Evolutionary conservation across 2,888 invertebrate genomes (phyloP).

Genomic region (Eupithecia exiguata): DNA sequence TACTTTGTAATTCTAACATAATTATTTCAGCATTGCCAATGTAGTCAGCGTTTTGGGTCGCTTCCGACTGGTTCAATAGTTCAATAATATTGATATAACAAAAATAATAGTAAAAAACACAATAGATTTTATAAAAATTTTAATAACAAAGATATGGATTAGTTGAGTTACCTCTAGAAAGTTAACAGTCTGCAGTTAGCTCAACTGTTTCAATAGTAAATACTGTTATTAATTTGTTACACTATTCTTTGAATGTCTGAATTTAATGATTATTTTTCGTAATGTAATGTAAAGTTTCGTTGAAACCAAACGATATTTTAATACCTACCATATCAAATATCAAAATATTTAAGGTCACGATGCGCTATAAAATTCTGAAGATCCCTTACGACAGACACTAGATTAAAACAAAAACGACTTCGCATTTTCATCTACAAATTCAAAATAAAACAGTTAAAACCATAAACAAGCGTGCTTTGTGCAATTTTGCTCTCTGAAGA

Average conservation of each 20-base stretch:
- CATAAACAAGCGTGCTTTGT: neutral
- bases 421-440: neutral
- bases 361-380: neutral
- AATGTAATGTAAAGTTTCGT: too few species aligned
- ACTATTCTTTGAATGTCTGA: too few species aligned
- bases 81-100: too few species aligned
- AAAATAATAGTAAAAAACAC: too few species aligned
- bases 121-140: too few species aligned
- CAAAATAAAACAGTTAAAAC: conserved; percentile 3
- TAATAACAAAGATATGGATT: too few species aligned
- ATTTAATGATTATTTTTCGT: too few species aligned
- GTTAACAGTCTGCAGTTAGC: neutral
- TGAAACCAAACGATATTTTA: neutral
- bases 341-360: neutral
- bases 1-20: neutral
- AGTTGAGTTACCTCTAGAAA: too few species aligned
- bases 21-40: neutral
- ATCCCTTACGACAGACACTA: neutral
- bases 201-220: neutral
- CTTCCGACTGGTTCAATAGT: too few species aligned
- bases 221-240: too few species aligned
- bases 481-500: conserved; percentile 24
- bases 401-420: neutral
- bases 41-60: too few species aligned
- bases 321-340: neutral